Percentiles rank a stretch among this genome's conserved stretches.
Evolutionary conservation across 2,797 vertebrate species (phyloP).

Genomic region (Eptatretus atami): DNA sequence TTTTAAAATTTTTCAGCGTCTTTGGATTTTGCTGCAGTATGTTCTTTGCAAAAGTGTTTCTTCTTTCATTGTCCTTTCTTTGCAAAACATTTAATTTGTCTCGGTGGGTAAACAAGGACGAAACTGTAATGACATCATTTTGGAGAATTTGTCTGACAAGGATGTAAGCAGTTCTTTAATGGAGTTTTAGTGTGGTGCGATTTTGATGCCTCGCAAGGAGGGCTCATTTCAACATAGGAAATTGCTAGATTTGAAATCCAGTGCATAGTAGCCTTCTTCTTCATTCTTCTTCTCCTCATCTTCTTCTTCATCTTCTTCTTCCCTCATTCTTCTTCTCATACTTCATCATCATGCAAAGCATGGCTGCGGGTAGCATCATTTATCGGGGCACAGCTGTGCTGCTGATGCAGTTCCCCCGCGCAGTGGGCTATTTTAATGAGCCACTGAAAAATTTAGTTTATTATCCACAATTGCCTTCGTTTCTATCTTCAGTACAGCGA

Average conservation of each 20-base stretch:
- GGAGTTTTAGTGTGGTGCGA: no score
- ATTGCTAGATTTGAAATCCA: background rate
- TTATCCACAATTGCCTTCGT: conserved; percentile 9
- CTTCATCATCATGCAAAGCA: background rate
- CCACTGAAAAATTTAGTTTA: no score
- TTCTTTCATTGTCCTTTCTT: no score
- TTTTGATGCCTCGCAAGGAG: no score
- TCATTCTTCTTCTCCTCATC: no score
- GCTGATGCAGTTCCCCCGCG: background rate
- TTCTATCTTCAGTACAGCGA: conserved; percentile 31
- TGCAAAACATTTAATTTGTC: no score
- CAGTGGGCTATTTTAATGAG: background rate
- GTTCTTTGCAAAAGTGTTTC: no score
- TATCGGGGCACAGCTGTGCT: no score
- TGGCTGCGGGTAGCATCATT: background rate
- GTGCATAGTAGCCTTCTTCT: background rate
- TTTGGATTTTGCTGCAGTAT: no score
- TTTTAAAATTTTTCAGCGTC: no score
- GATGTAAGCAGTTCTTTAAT: conserved; percentile 26
- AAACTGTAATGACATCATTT: conserved; percentile 42
- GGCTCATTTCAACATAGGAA: background rate
- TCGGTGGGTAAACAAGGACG: conserved; percentile 53
- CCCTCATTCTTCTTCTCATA: no score
- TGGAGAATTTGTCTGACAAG: conserved; percentile 37
- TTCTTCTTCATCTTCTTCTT: no score